Evolutionary conservation across 2,797 vertebrate genomes (phyloP).

Genomic region (Gobionotothen gibberifrons): DNA sequence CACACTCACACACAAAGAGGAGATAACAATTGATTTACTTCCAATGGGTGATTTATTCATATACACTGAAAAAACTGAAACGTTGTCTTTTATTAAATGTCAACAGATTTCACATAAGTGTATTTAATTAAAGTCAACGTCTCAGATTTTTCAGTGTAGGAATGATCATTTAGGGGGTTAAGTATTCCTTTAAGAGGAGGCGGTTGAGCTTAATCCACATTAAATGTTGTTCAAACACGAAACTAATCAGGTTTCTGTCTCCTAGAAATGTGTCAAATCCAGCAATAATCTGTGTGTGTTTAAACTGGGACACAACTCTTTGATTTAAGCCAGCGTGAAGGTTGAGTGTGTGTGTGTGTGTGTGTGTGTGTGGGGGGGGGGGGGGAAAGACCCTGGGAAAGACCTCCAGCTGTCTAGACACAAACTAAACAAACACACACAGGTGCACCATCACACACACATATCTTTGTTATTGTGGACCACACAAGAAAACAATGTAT

Average conservation of each 20-base stretch:
- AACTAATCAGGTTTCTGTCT: not conserved
- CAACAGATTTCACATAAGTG: too few relatives aligned
- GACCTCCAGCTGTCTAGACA: slow-evolving; percentile 73
- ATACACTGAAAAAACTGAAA: too few relatives aligned
- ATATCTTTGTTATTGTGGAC: slow-evolving; percentile 37
- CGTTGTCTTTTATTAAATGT: too few relatives aligned
- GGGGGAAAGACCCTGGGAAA: slow-evolving; percentile 57
- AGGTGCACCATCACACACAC: slow-evolving; percentile 30
- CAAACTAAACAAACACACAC: slow-evolving; percentile 63
- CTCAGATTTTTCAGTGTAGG: too few relatives aligned
- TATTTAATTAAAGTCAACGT: too few relatives aligned
- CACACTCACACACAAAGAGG: too few relatives aligned
- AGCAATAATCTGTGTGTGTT: slow-evolving; percentile 1
- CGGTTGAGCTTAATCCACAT: not conserved
- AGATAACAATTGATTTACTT: too few relatives aligned
- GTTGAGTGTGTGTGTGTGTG: not conserved
- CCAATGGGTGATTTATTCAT: too few relatives aligned
- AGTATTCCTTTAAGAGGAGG: not conserved
- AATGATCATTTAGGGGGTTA: not conserved
- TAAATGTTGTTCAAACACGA: not conserved
- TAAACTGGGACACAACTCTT: not conserved
- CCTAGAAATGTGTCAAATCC: not conserved
- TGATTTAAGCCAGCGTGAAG: slow-evolving; percentile 17
- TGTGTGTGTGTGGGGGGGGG: slow-evolving; percentile 5
- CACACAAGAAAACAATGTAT: slow-evolving; percentile 49